These are phyloP conservation scores for Caenorhabditis virilis DNA, from an alignment of 2,888 invertebrate genomes.

Conservation along the genomic window DNA sequence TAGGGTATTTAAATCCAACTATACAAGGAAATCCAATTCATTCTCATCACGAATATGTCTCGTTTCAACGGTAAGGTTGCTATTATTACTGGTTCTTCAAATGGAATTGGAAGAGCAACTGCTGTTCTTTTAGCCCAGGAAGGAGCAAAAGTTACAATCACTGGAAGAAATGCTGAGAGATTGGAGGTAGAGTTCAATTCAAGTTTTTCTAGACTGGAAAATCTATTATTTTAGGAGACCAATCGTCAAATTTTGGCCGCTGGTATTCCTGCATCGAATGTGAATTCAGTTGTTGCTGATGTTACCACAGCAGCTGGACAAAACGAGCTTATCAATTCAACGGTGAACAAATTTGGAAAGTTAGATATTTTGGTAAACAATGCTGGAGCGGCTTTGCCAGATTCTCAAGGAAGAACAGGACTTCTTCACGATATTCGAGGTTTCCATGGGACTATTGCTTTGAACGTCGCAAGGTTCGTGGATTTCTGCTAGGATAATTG, in stretches of 20 bases:
- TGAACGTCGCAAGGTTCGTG: slow-evolving; percentile 14
- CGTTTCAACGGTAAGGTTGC: slow-evolving; percentile 4
- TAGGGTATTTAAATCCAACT: no score
- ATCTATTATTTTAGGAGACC: slow-evolving; percentile 6
- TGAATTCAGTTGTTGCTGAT: slow-evolving; percentile 15
- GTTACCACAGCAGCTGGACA: slow-evolving; percentile 10
- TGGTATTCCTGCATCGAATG: slow-evolving; percentile 10
- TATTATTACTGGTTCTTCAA: slow-evolving; percentile 25
- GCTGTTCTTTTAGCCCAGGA: slow-evolving; percentile 35
- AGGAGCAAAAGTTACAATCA: slow-evolving; percentile 42
- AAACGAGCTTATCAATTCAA: slow-evolving; percentile 10
- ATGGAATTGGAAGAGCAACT: slow-evolving; percentile 38
- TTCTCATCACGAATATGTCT: no score
- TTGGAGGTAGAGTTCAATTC: slow-evolving; percentile 20
- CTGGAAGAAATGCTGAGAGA: slow-evolving; percentile 29
- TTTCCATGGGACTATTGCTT: slow-evolving; percentile 6
- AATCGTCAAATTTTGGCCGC: slow-evolving; percentile 15
- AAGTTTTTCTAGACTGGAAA: slow-evolving; percentile 3
- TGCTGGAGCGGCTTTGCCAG: slow-evolving; percentile 15
- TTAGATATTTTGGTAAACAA: slow-evolving; percentile 26
- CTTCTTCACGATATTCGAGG: slow-evolving; percentile 7
- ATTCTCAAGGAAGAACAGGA: slow-evolving; percentile 9
- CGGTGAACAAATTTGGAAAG: slow-evolving; percentile 18
- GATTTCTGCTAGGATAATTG: no score
- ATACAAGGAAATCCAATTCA: no score